phyloP scores from a whole-genome alignment of 1,140 invertebrate genomes.

The Trachelipus rathkii region DNA sequence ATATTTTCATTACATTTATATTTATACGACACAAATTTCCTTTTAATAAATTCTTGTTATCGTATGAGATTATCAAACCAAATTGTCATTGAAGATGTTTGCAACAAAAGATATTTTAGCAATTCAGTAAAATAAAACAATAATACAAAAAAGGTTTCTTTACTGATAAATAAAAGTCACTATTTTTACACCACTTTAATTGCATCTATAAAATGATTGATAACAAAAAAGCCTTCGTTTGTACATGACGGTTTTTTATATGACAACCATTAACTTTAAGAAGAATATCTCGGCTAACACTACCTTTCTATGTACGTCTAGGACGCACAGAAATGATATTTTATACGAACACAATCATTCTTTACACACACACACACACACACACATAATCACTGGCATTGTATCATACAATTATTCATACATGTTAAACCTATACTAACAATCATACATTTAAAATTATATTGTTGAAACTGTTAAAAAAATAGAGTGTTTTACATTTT shows the following conservation, averaged over 20 bases:
- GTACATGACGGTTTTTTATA: conserved; percentile 33
- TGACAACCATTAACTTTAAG: neutral
- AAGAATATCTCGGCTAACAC: neutral
- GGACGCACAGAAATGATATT: neutral
- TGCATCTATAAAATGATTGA: conserved; percentile 43
- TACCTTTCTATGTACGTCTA: conserved; percentile 1
- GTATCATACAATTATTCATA: neutral
- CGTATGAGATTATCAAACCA: too few species aligned
- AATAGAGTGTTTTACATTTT: too few species aligned
- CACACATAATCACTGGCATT: neutral
- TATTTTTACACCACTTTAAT: conserved; percentile 40
- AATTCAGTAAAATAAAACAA: too few species aligned
- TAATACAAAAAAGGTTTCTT: too few species aligned
- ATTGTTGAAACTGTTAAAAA: too few species aligned
- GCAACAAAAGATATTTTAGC: too few species aligned
- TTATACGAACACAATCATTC: too few species aligned
- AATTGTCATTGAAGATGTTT: too few species aligned
- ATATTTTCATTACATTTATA: too few species aligned
- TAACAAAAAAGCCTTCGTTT: conserved; percentile 41
- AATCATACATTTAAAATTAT: neutral
- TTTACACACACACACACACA: neutral
- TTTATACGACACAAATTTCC: too few species aligned
- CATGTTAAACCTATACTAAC: neutral
- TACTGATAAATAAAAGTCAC: neutral
- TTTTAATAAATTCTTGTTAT: too few species aligned